Conservation (phyloP, 2,888 invertebrate species). For the Cephus rjabovi region DNA sequence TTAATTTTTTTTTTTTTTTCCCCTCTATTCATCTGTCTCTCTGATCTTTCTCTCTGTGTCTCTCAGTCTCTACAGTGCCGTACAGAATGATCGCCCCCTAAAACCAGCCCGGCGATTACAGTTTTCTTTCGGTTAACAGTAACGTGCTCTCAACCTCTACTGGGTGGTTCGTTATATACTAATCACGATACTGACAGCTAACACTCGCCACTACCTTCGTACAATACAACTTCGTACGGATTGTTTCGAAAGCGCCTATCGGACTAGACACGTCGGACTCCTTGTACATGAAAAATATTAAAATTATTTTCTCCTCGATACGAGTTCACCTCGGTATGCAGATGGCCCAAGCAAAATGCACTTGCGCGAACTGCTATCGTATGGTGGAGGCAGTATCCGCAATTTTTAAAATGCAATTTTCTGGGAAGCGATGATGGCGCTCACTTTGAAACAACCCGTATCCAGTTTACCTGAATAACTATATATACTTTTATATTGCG, state of each 20-base stretch:
- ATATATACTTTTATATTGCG: not conserved
- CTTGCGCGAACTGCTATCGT: not conserved
- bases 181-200: not conserved
- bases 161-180: not conserved
- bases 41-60: constrained; percentile 9
- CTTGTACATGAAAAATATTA: not conserved
- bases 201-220: constrained; percentile 19
- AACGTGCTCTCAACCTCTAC: not conserved
- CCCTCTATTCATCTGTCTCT: constrained; percentile 21
- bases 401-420: not conserved
- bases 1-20: not conserved
- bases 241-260: not conserved
- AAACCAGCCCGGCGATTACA: not conserved
- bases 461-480: not conserved
- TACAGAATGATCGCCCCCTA: not conserved
- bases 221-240: not conserved
- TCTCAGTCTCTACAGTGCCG: constrained; percentile 6
- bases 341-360: not conserved
- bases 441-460: not conserved
- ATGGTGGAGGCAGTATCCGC: not conserved
- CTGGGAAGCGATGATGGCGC: not conserved
- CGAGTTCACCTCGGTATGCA: not conserved
- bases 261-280: not conserved
- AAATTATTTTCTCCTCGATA: not conserved
- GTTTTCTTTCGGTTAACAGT: not conserved